Evolutionary conservation across 2,113 vertebrate genomes (phyloP).

Genomic region (Equus quagga): DNA sequence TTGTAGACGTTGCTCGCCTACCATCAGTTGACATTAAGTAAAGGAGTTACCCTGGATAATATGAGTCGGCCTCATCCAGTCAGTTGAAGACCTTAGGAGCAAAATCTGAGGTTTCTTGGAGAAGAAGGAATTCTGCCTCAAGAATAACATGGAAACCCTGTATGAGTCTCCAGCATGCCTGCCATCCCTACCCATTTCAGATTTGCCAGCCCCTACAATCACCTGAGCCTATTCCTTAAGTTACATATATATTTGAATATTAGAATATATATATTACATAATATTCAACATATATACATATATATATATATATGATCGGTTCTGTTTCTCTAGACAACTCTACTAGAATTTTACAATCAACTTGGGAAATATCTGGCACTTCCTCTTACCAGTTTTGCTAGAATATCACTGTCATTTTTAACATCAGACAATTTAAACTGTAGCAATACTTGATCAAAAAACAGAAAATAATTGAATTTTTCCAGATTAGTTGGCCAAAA

Average conservation of each 20-base stretch:
- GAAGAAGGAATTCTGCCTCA: not conserved
- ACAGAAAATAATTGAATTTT: not conserved
- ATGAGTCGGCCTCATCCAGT: not conserved
- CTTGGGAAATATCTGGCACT: not conserved
- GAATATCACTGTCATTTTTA: not conserved
- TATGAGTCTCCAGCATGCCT: not conserved
- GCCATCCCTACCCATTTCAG: not conserved
- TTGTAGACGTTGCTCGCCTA: not conserved
- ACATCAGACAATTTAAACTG: not conserved
- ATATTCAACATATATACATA: not conserved
- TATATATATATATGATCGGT: not conserved
- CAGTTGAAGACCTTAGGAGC: not conserved
- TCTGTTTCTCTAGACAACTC: not conserved
- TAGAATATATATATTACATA: too few relatives aligned
- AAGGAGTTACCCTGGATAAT: not conserved
- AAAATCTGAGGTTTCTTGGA: not conserved
- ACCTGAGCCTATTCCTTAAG: not conserved
- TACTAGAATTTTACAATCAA: not conserved
- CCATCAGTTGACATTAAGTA: not conserved
- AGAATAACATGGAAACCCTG: not conserved
- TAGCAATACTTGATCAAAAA: not conserved
- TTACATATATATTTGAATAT: not conserved
- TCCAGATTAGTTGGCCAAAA: not conserved
- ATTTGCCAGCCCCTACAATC: not conserved
- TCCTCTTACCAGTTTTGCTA: not conserved